Percentiles rank a stretch among this genome's conserved stretches.
phyloP scores from a whole-genome alignment of 2,797 vertebrate genomes.

The Falco cherrug region DNA sequence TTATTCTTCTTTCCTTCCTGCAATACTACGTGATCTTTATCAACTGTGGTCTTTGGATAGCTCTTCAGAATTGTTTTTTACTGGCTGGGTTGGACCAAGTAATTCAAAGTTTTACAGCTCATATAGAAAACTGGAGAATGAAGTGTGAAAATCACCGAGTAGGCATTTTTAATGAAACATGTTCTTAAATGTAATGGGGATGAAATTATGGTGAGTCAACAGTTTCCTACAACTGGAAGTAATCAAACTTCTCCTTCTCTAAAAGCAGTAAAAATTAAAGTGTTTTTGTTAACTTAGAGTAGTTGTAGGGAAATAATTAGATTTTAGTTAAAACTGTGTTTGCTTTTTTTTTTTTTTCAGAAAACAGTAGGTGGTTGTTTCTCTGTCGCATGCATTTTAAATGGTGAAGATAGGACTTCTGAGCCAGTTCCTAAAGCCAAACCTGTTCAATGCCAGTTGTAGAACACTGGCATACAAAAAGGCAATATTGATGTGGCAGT shows the following conservation, averaged over 20 bases:
- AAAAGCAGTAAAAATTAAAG: not conserved
- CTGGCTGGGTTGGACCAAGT: not conserved
- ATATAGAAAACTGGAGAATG: not conserved
- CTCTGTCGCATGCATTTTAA: not conserved
- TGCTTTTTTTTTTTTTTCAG: not conserved
- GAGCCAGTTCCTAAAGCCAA: not conserved
- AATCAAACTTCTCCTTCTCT: conserved; percentile 4
- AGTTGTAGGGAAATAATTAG: not conserved
- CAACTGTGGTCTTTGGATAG: not conserved
- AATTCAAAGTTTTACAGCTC: conserved; percentile 8
- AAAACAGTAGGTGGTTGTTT: not conserved
- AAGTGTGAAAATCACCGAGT: conserved; percentile 23
- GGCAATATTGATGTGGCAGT: not conserved
- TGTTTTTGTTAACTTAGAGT: not conserved
- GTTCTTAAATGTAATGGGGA: conserved; percentile 23
- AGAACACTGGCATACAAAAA: not conserved
- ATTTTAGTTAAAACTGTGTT: not conserved
- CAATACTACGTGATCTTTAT: not conserved
- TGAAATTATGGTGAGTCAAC: conserved; percentile 41
- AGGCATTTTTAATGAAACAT: conserved; percentile 18
- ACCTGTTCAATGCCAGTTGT: not conserved
- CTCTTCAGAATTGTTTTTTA: not conserved
- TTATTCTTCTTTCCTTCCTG: not conserved
- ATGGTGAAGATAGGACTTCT: not conserved
- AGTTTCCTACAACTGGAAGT: conserved; percentile 6